Base-by-base conservation (phyloP, 2,113 vertebrate genomes). In the Galemys pyrenaicus region DNA sequence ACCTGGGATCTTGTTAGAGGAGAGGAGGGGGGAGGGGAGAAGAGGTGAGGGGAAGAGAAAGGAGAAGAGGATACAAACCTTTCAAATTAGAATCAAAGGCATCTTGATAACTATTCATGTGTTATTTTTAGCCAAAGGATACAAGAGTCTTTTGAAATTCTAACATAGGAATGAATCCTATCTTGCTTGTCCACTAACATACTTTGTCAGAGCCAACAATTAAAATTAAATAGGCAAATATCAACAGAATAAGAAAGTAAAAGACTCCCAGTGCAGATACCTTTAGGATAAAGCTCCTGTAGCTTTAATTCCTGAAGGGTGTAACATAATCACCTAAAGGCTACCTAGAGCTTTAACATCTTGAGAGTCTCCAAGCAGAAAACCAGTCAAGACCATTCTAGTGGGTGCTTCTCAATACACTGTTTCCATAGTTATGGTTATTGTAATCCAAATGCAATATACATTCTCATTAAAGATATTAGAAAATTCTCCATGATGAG, bases 181-280 rank as follows among this genome's bases (percentile, higher is more conserved):
- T 89, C 35, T 94, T 26, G 1, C 11, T 75, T 96, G 7, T 79
- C 78, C 4, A 87, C 67, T 77, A 75, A 81, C 10, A 77, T 77
- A 37, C 24, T 91, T 81, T 81, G 4, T 92, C 64, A 84, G n/a
- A 88, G 28, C 22, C 51, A 96, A 91, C 13, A 84, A 87, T 41
- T 87, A 30, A 77, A 77, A 3, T 88, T 83, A 44, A 82, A 96
- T 4, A 84, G 51, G 37, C 16, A 90, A 92, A 54, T 13, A 80
- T 71, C 44, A 90, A 80, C 71, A 64, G n/a, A 2, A 65, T 3
- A 37, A 82, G 41, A 79, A 85, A 82, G 17, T 41, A 46, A 2
- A 46, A 2, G 7, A 12, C 26, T 71, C 26, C 44, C 44, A n/a
- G 41, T n/a, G 3, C 46, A 87, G 28, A 89, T 32, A 73, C 20